Percentiles rank a stretch among this genome's conserved stretches.
These are phyloP conservation scores for Corvus moneduloides DNA, from an alignment of 2,113 vertebrate genomes.

Conservation along the genomic window DNA sequence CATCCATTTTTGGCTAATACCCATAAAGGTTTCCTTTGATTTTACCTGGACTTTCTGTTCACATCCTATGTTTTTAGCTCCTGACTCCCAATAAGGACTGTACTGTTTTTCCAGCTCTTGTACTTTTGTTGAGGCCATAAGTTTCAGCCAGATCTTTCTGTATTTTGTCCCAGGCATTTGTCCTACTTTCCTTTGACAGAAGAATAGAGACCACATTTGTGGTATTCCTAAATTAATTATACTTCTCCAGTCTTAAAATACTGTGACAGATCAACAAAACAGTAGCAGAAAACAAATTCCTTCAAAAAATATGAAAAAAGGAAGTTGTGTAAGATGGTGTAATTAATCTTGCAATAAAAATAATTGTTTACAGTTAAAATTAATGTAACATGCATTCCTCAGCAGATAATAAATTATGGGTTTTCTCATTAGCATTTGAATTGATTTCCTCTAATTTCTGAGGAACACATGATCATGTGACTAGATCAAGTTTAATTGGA, in stretches of 20 bases:
- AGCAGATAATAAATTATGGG: conserved; percentile 88
- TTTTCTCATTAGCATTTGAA: conserved; percentile 89
- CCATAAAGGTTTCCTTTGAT: background rate
- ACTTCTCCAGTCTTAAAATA: conserved; percentile 73
- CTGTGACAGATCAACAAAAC: conserved; percentile 78
- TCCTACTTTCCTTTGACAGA: conserved; percentile 74
- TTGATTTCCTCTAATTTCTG: conserved; percentile 89
- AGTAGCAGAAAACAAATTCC: conserved; percentile 76
- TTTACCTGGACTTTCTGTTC: background rate
- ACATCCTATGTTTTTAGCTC: background rate
- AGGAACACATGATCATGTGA: conserved; percentile 82
- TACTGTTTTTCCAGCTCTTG: conserved; percentile 20
- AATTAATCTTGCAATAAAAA: conserved; percentile 90
- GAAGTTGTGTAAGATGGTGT: conserved; percentile 80
- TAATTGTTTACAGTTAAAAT: conserved; percentile 90
- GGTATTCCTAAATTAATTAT: conserved; percentile 76
- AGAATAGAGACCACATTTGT: conserved; percentile 74
- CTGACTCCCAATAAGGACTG: background rate
- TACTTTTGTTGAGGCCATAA: conserved; percentile 58
- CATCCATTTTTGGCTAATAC: background rate
- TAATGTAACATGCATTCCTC: conserved; percentile 88
- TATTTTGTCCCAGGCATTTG: conserved; percentile 67
- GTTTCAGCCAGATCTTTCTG: conserved; percentile 57
- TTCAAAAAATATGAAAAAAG: conserved; percentile 81
- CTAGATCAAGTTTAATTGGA: conserved; percentile 87